Base-by-base conservation (phyloP, 1,140 invertebrate species). In the Frieseomelitta varia region DNA sequence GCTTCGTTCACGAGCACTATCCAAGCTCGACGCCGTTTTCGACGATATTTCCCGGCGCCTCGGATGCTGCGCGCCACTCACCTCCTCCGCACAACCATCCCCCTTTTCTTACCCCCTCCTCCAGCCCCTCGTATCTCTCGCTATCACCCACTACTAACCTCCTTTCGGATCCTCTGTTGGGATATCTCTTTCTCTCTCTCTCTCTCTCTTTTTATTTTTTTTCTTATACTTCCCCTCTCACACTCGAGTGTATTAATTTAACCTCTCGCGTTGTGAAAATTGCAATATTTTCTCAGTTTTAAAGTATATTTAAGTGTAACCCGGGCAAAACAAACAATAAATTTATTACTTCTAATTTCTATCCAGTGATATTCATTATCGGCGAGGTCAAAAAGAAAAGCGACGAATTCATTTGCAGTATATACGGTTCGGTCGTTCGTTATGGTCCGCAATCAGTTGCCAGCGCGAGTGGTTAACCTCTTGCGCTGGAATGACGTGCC, bases 11-110 rank as follows among this genome's bases (percentile, higher is more conserved):
- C 73, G 24, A 68, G 30, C 73, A 82, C 80, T 82, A 65, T 77
- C 21, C 80, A 19, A 76, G 34, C 27, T 82, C 51, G 72, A 76
- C 51, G 51, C 53, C 6, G 53, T 68, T 30, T n/a, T 68, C 51
- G 63, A 77, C 73, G 63, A 68, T 82, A 82, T 82, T 55, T 55
- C 30, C n/a, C 24, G 73, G 77, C 21, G 34, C n/a, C 17, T 82
- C 47, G 80, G 80, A 82, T 82, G 73, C 73, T 82, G 80, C 80
- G 80, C 80, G 53, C n/a, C 63, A 3, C 80, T 76, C 80, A 30
- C 73, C 80, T 63, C 51, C 68, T 30, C 39, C 24, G 19, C 53
- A 51, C 53, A 39, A 14, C 4, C n/a, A 19, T 39, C 55, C 68
- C 34, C 17, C 24, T n/a, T 74, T 51, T 39, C 10, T n/a, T 8